Percentiles rank a stretch among this genome's conserved stretches.
These are phyloP conservation scores for Albula goreensis DNA, from an alignment of 2,113 vertebrate genomes.

Conservation along the genomic window DNA sequence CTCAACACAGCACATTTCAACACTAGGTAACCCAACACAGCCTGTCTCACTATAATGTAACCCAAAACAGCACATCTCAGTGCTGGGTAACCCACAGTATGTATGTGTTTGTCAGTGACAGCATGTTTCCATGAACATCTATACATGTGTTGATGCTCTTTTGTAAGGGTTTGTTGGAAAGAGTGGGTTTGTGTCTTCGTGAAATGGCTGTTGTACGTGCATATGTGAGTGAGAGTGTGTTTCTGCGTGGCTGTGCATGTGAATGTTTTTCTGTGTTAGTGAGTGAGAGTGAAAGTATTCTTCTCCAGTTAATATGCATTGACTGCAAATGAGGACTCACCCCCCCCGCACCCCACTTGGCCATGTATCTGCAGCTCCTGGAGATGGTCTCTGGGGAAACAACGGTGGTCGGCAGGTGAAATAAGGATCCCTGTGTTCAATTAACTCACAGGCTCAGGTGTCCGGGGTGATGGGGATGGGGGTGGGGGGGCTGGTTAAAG, in stretches of 20 bases:
- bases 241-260: conserved; percentile 22
- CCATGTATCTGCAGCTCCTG: not conserved
- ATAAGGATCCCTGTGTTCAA: conserved; percentile 5
- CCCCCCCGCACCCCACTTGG: not conserved
- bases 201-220: no score
- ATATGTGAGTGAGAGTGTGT: not conserved
- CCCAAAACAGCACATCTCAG: not conserved
- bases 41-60: not conserved
- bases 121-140: not conserved
- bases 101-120: not conserved
- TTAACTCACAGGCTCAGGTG: conserved; percentile 24
- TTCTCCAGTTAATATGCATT: conserved; percentile 25
- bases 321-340: conserved; percentile 29
- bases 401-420: not conserved
- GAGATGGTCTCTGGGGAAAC: not conserved
- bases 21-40: not conserved
- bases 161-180: not conserved
- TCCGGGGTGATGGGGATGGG: not conserved
- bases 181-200: no score
- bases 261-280: not conserved
- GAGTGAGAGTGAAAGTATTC: not conserved
- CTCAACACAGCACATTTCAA: not conserved
- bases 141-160: not conserved
- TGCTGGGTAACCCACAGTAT: not conserved
- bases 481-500: not conserved